These are phyloP conservation scores for Oreonectes daqikongensis DNA, from an alignment of 2,797 vertebrate species.

Conservation along the genomic window DNA sequence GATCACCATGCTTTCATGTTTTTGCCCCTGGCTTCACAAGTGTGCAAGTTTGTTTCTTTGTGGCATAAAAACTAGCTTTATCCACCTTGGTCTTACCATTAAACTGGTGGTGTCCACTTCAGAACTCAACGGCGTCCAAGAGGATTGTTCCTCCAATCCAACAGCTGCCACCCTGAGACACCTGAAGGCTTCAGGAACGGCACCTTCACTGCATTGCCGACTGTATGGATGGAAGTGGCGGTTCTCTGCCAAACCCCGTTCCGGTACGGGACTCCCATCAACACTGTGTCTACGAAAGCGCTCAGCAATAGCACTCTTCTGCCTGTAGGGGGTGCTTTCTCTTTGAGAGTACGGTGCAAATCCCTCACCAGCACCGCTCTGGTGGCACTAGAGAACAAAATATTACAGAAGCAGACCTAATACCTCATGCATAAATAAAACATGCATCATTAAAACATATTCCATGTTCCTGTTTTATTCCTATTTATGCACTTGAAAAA, in stretches of 20 bases:
- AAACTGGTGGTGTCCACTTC: conserved; percentile 62
- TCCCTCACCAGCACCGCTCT: conserved; percentile 37
- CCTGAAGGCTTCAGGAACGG: conserved; percentile 59
- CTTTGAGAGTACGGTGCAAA: conserved; percentile 48
- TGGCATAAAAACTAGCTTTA: neutral
- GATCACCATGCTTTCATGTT: conserved; percentile 21
- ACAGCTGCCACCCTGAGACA: conserved; percentile 60
- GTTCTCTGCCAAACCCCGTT: conserved; percentile 66
- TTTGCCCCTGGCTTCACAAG: conserved; percentile 41
- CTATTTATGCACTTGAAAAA: conserved; percentile 19
- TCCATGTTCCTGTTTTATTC: neutral
- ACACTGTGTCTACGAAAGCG: conserved; percentile 76
- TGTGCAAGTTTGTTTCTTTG: neutral
- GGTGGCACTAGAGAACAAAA: conserved; percentile 56
- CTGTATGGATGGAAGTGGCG: conserved; percentile 85
- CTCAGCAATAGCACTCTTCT: conserved; percentile 60
- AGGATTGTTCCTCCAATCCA: conserved; percentile 43
- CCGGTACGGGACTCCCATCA: conserved; percentile 71
- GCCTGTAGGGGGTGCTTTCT: conserved; percentile 62
- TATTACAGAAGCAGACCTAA: neutral
- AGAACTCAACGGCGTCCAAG: conserved; percentile 65
- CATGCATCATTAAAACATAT: neutral
- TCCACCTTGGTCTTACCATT: conserved; percentile 24
- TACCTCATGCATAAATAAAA: neutral
- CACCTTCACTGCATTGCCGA: conserved; percentile 81